Evolutionary conservation across 2,888 invertebrate species (phyloP), one percentile per base, ranked within the genome.

Genomic region (Cryptocheilus praepositus): DNA sequence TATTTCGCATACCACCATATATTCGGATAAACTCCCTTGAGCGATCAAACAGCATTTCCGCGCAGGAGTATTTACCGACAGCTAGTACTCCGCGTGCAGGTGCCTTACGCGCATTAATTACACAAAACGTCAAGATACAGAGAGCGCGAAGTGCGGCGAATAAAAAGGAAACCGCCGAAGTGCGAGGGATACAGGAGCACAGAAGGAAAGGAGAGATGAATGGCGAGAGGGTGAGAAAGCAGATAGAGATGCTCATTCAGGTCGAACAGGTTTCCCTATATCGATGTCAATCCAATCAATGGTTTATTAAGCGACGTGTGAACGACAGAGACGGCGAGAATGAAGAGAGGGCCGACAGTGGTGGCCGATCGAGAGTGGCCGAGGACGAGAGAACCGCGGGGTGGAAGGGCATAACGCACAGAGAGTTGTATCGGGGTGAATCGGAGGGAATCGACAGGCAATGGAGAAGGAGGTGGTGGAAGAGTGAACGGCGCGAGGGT

Each of bases 211-310:
- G 36, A 36, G 36, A 36, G 36, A 36, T 36, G 36, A 36, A 36
- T 36, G 49, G 18, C 49, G 49, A 11, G 18, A 8, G 49, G 49
- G 49, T 16, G 49, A 49, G 49, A n/a, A 8, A 16, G 57, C 54
- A 61, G 51, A 70, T 64, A 64, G 73, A 72, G 77, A 77, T 76
- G 81, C 78, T 80, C 83, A 81, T 86, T 83, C 83, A 81, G 73
- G 78, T 79, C 74, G 79, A 79, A 76, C 78, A 74, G 81, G 73
- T 80, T 79, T 79, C 71, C 81, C 76, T 67, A 70, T 83, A 86
- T 86, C 84, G 83, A 85, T 86, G 86, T 86, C 85, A 86, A 86
- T 86, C 85, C 85, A 87, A 86, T 86, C 85, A 86, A 86, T 86
- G 84, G 81, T 86, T 87, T 86, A 86, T 86, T 86, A 86, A 86